Percentiles rank a stretch among this genome's conserved stretches.
Conservation (phyloP, 2,888 invertebrate genomes). For the Drosophila helvetica region DNA sequence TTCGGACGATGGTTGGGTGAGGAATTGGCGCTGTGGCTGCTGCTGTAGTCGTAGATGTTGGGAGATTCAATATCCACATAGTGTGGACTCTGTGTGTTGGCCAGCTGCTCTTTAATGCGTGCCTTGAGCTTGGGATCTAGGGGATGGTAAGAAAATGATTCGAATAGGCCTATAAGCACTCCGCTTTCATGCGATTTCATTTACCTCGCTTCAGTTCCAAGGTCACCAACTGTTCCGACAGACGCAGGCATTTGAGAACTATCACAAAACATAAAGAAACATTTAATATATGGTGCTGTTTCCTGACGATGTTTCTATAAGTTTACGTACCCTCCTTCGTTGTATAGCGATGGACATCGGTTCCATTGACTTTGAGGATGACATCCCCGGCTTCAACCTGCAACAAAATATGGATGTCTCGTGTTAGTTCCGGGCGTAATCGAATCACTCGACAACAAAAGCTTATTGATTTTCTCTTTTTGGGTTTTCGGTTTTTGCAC, state of each 20-base stretch:
- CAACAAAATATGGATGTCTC: slow-evolving; percentile 27
- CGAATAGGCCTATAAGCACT: not conserved
- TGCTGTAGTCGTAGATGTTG: slow-evolving; percentile 84
- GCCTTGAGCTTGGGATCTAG: slow-evolving; percentile 95
- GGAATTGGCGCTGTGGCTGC: slow-evolving; percentile 56
- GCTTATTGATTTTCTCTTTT: slow-evolving; percentile 51
- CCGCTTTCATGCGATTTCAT: slow-evolving; percentile 63
- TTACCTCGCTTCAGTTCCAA: slow-evolving; percentile 96
- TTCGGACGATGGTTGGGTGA: slow-evolving; percentile 65
- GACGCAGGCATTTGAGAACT: slow-evolving; percentile 96
- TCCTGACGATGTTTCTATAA: not conserved
- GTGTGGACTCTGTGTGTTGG: slow-evolving; percentile 85
- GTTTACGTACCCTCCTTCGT: slow-evolving; percentile 92
- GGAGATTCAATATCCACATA: slow-evolving; percentile 85
- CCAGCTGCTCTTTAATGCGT: slow-evolving; percentile 89
- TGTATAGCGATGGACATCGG: slow-evolving; percentile 95
- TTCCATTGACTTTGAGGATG: slow-evolving; percentile 96
- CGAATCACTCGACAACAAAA: slow-evolving; percentile 29
- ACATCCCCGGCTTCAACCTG: slow-evolving; percentile 98
- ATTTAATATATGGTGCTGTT: slow-evolving; percentile 1
- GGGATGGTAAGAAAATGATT: slow-evolving; percentile 3
- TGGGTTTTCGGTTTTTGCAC: not conserved
- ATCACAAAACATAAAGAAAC: slow-evolving; percentile 59
- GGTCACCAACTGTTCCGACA: slow-evolving; percentile 95
- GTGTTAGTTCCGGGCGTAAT: not conserved